These are phyloP conservation scores for Cryptophagus acutangulus DNA, from an alignment of 2,888 invertebrate species.

Conservation along the genomic window DNA sequence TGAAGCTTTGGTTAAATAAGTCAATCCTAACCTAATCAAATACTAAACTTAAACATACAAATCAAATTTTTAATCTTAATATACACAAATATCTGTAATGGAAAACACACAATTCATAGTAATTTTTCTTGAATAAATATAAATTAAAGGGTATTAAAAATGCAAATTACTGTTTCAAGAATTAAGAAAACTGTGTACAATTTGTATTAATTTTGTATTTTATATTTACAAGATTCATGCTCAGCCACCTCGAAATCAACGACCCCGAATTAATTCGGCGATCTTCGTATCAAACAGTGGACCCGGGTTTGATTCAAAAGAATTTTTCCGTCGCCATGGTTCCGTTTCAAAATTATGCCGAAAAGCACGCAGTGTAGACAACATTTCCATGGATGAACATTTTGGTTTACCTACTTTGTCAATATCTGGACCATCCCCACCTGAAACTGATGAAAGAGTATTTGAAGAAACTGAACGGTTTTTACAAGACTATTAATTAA, in stretches of 20 bases:
- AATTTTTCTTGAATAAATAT: no score
- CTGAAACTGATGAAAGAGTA: conserved; percentile 54
- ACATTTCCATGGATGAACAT: conserved; percentile 58
- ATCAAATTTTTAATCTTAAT: no score
- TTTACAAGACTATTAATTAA: no score
- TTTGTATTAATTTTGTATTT: no score
- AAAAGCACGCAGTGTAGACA: conserved; percentile 72
- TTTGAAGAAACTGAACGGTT: conserved; percentile 20
- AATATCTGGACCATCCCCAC: conserved; percentile 55
- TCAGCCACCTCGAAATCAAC: conserved; percentile 52
- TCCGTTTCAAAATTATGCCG: conserved; percentile 75
- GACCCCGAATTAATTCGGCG: conserved; percentile 80
- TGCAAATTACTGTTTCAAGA: background rate
- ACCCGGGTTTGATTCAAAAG: conserved; percentile 71
- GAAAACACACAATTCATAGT: no score
- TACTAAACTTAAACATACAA: no score
- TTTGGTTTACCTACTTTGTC: conserved; percentile 73
- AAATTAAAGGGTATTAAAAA: no score
- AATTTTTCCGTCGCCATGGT: conserved; percentile 73
- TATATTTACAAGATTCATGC: conserved; percentile 35
- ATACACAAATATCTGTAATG: no score
- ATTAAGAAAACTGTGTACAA: background rate
- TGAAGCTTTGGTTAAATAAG: no score
- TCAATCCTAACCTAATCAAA: no score
- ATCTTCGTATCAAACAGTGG: conserved; percentile 76